Percentiles rank a stretch among this genome's conserved stretches.
phyloP scores from a whole-genome alignment of 2,113 vertebrate genomes.

The Vicugna pacos region DNA sequence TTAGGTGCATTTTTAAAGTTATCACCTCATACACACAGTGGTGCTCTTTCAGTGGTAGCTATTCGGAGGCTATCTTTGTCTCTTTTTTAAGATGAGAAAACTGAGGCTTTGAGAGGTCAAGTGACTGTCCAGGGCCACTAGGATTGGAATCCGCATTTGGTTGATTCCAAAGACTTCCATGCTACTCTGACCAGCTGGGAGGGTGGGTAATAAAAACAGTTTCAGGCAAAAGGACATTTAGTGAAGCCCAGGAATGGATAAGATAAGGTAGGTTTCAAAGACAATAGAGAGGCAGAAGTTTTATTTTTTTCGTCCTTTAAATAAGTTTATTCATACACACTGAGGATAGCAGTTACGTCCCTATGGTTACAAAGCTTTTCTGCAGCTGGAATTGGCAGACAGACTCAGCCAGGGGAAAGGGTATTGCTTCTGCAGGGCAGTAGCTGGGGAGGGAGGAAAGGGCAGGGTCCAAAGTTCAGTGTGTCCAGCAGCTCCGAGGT shows the following conservation, averaged over 20 bases:
- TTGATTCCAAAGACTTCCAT: background rate
- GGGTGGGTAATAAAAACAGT: background rate
- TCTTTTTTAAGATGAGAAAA: background rate
- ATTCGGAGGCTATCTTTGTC: background rate
- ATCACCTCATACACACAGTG: background rate
- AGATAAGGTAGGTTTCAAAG: constrained; percentile 28
- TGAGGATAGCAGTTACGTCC: background rate
- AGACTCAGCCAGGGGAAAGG: background rate
- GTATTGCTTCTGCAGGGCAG: background rate
- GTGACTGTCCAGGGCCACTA: background rate
- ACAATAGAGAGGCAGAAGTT: background rate
- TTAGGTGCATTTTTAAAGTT: background rate
- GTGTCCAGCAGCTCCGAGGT: background rate
- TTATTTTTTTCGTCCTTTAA: constrained; percentile 37
- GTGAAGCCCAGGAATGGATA: constrained; percentile 5
- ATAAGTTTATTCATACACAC: background rate
- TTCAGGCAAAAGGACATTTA: background rate
- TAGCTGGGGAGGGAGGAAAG: background rate
- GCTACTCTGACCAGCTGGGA: background rate
- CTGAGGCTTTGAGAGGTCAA: background rate
- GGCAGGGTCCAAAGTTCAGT: background rate
- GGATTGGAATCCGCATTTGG: background rate
- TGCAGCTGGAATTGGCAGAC: background rate
- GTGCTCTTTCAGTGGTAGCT: background rate
- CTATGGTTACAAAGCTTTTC: background rate